A percentile compares a stretch with the other conserved stretches of the same genome.
Evolutionary conservation across 1,140 invertebrate species (phyloP).

Genomic region (Caenorhabditis remanei): DNA sequence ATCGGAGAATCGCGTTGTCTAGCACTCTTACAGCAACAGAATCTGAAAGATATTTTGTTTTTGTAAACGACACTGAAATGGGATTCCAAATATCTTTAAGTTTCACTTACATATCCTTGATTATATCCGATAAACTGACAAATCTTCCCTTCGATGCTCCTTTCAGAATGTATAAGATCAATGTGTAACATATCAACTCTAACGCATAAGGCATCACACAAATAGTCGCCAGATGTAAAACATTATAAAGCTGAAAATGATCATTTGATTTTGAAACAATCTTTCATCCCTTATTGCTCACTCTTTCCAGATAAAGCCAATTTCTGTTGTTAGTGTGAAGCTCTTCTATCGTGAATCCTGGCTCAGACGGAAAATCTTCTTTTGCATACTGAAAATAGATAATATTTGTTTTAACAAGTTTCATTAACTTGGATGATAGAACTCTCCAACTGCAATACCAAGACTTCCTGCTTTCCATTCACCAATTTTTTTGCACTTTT

Average conservation of each 20-base stretch:
- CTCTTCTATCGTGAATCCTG: conserved; percentile 39
- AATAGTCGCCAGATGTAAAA: conserved; percentile 60
- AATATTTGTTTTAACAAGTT: background rate
- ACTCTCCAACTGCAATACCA: background rate
- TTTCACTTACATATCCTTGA: conserved; percentile 39
- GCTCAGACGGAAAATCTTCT: conserved; percentile 30
- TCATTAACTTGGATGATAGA: background rate
- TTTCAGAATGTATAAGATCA: conserved; percentile 59
- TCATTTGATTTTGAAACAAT: background rate
- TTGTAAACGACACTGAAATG: background rate
- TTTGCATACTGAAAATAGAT: conserved; percentile 43
- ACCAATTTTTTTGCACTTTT: conserved; percentile 13
- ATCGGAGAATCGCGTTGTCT: background rate
- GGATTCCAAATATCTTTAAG: no score
- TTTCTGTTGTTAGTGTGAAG: conserved; percentile 17
- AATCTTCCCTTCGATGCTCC: conserved; percentile 54
- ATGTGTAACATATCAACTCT: conserved; percentile 60
- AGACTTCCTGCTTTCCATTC: conserved; percentile 7
- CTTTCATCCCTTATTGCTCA: conserved; percentile 7
- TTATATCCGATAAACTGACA: conserved; percentile 14
- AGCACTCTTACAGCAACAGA: conserved; percentile 36
- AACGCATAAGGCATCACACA: conserved; percentile 59
- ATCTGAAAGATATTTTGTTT: conserved; percentile 36
- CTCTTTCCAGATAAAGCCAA: conserved; percentile 35
- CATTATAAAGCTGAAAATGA: conserved; percentile 54